These are phyloP conservation scores for Holocentrus rufus DNA, from an alignment of 2,797 vertebrate species.

Conservation along the genomic window DNA sequence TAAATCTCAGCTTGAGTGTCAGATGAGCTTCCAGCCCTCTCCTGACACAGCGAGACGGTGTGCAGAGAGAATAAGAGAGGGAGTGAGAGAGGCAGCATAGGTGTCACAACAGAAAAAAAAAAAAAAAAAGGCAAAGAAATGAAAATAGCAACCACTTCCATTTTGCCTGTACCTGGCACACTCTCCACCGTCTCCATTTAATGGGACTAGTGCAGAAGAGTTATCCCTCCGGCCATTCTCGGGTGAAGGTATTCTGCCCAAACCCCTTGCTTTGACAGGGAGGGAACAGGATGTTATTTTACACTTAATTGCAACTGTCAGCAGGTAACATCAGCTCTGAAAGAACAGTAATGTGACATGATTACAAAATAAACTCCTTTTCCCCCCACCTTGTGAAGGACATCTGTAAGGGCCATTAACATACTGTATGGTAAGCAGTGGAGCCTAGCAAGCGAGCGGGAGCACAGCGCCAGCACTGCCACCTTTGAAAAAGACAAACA, in stretches of 20 bases:
- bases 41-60: slow-evolving; percentile 66
- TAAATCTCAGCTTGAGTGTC: slow-evolving; percentile 76
- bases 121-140: slow-evolving; percentile 24
- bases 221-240: slow-evolving; percentile 88
- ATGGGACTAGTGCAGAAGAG: slow-evolving; percentile 78
- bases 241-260: slow-evolving; percentile 83
- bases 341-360: slow-evolving; percentile 91
- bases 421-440: slow-evolving; percentile 71
- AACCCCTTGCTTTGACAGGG: slow-evolving; percentile 83
- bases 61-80: slow-evolving; percentile 34
- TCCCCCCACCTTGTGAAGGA: slow-evolving; percentile 85
- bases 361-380: slow-evolving; percentile 87
- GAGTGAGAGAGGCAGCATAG: slow-evolving; percentile 37
- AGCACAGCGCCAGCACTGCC: slow-evolving; percentile 43
- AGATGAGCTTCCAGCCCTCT: slow-evolving; percentile 74
- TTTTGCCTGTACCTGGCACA: slow-evolving; percentile 49
- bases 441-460: slow-evolving; percentile 45
- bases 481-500: slow-evolving; percentile 76
- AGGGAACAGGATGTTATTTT: slow-evolving; percentile 91
- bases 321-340: slow-evolving; percentile 88
- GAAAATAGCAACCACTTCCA: slow-evolving; percentile 49
- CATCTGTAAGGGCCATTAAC: slow-evolving; percentile 83
- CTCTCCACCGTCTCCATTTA: slow-evolving; percentile 62
- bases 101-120: slow-evolving; percentile 43
- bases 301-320: slow-evolving; percentile 95